phyloP scores from a whole-genome alignment of 1,140 invertebrate species.

The Papilio polytes region DNA sequence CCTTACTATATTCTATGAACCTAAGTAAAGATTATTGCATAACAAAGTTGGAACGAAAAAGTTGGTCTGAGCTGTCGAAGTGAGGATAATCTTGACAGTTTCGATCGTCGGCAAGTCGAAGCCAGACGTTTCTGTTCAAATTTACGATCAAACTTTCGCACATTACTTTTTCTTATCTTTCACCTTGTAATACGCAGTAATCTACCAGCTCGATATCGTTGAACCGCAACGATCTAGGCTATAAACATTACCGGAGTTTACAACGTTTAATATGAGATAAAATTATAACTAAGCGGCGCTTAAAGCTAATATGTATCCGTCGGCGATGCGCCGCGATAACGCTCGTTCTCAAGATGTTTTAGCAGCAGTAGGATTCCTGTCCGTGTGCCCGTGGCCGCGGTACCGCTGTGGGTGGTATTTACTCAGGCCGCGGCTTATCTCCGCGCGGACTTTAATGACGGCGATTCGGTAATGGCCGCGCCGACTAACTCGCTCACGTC shows the following conservation, averaged over 20 bases:
- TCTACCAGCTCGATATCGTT: constrained; percentile 55
- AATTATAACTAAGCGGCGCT: constrained; percentile 61
- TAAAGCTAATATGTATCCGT: constrained; percentile 66
- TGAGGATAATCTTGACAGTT: constrained; percentile 72
- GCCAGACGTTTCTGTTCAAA: constrained; percentile 70
- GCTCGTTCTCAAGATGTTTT: constrained; percentile 61
- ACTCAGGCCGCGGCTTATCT: constrained; percentile 60
- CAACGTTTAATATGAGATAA: constrained; percentile 45
- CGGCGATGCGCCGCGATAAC: constrained; percentile 63
- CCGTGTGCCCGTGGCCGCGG: constrained; percentile 52
- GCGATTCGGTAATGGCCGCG: constrained; percentile 75
- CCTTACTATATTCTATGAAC: constrained; percentile 15
- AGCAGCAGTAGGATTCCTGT: constrained; percentile 66
- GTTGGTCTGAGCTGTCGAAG: constrained; percentile 69
- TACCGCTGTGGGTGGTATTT: constrained; percentile 69
- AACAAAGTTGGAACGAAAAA: constrained; percentile 63
- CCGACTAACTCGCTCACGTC: constrained; percentile 65
- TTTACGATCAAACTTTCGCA: constrained; percentile 76
- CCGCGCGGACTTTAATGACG: constrained; percentile 69
- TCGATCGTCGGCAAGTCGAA: constrained; percentile 65
- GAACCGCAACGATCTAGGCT: constrained; percentile 42
- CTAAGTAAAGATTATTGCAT: constrained; percentile 54
- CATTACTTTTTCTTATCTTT: constrained; percentile 75
- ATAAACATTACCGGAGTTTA: constrained; percentile 42
- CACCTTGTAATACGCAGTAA: constrained; percentile 64